Conservation (phyloP, 2,797 vertebrate genomes). For the Manis javanica region DNA sequence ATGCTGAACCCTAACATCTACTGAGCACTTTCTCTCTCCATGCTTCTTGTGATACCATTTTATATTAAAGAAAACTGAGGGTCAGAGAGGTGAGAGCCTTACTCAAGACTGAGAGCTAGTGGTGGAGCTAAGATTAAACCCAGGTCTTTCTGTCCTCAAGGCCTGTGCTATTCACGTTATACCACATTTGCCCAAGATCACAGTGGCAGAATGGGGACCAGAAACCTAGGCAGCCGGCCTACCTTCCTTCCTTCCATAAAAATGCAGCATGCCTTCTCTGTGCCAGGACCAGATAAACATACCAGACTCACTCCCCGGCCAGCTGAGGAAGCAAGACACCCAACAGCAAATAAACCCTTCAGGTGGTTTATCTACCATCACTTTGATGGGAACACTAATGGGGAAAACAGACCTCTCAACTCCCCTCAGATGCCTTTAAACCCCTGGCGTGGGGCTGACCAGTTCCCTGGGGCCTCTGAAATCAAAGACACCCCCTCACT, state of each 20-base stretch:
- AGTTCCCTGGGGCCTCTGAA: not conserved
- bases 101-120: not conserved
- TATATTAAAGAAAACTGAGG: not conserved
- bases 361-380: too few relatives aligned
- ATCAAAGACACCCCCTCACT: not conserved
- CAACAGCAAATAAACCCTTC: not conserved
- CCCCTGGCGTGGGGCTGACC: not conserved
- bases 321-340: not conserved
- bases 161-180: not conserved
- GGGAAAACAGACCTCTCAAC: not conserved
- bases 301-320: not conserved
- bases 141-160: not conserved
- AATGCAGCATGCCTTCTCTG: not conserved
- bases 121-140: not conserved
- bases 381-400: not conserved
- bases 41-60: not conserved
- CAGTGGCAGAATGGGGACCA: not conserved
- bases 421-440: not conserved
- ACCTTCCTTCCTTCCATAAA: not conserved
- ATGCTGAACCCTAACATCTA: not conserved
- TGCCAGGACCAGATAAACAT: not conserved
- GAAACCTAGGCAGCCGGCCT: not conserved
- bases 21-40: not conserved
- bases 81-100: not conserved
- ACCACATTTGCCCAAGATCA: not conserved